Evolutionary conservation across 2,888 invertebrate species (phyloP), one percentile per base, ranked within the genome.

Genomic region (Agonopterix alstromeriana): DNA sequence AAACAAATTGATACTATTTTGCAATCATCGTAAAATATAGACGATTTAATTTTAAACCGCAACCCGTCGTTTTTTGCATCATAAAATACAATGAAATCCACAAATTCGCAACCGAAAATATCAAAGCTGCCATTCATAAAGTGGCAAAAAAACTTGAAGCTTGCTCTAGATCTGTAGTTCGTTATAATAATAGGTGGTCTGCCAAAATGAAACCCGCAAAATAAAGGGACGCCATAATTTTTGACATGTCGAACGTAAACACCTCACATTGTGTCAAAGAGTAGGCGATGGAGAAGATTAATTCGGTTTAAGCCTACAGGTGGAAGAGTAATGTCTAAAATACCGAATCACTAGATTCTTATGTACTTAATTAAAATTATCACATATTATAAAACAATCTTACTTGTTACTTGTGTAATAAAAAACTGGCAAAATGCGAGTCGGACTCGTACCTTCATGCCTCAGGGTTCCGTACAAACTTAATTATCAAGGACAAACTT

Each of bases 221-320:
- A 43, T 43, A 72, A 73, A 76, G 70, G 68, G 67, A 67, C 68
- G 65, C 73, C 67, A 77, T 78, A 74, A 73, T 79, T 80, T 81
- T 73, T 82, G 80, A 80, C 79, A 73, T 78, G 70, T 75, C 69
- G 60, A 74, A 73, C 73, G 67, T 77, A 84, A 83, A 78, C 79
- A 82, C 76, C 71, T 78, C 74, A 68, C 71, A 65, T 72, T 73
- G 67, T 60, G 50, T n/a, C 70, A 73, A 53, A 77, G 75, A 79
- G 36, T 62, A 65, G 17, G 14, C 36, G 38, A 27, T 14, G 7
- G 5, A 27, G 27, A 27, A 27, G 27, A 27, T 5, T 27, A 5
- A 27, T 7, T n/a, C 27, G 1, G 3, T 14, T 14, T 14, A 14
- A 17, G 17, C 17, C 17, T 14, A 14, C 3, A 14, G 2, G n/a